phyloP scores from a whole-genome alignment of 2,888 invertebrate species.

The Graphium colonna region DNA sequence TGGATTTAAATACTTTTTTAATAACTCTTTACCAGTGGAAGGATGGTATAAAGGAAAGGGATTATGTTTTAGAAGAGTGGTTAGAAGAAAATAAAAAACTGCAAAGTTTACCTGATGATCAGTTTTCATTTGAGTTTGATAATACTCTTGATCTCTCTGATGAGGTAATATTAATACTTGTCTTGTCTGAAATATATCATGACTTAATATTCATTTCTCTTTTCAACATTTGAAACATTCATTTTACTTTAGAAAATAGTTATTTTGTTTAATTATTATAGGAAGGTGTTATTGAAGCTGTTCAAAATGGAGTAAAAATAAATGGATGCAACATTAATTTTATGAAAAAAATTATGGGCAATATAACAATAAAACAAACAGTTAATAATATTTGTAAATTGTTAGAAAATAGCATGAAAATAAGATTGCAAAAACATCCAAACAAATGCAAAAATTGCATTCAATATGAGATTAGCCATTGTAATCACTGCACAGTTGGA shows the following conservation, averaged over 20 bases:
- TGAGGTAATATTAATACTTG: slow-evolving; percentile 46
- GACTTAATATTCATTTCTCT: no score
- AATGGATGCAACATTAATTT: slow-evolving; percentile 44
- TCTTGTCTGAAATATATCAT: no score
- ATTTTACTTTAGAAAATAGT: no score
- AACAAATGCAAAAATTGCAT: slow-evolving; percentile 82
- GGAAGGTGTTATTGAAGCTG: slow-evolving; percentile 47
- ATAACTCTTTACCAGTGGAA: slow-evolving; percentile 56
- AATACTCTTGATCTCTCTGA: slow-evolving; percentile 33
- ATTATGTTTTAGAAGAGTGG: slow-evolving; percentile 45
- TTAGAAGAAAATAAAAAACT: slow-evolving; percentile 45
- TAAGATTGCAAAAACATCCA: slow-evolving; percentile 81
- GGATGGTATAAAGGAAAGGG: slow-evolving; percentile 35
- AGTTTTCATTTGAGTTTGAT: slow-evolving; percentile 44
- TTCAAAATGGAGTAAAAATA: slow-evolving; percentile 41
- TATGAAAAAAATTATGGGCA: slow-evolving; percentile 60
- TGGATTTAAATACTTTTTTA: slow-evolving; percentile 56
- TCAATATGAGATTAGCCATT: slow-evolving; percentile 39
- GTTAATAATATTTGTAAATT: slow-evolving; percentile 69
- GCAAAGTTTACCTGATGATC: slow-evolving; percentile 58
- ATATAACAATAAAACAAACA: slow-evolving; percentile 52
- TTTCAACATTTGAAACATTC: no score
- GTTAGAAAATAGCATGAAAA: slow-evolving; percentile 80
- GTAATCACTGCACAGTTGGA: slow-evolving; percentile 84
- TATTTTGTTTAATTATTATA: no score